A percentile compares a stretch with the other conserved stretches of the same genome.
These are phyloP conservation scores for Hylia prasina DNA, from an alignment of 2,113 vertebrate species.

Conservation along the genomic window DNA sequence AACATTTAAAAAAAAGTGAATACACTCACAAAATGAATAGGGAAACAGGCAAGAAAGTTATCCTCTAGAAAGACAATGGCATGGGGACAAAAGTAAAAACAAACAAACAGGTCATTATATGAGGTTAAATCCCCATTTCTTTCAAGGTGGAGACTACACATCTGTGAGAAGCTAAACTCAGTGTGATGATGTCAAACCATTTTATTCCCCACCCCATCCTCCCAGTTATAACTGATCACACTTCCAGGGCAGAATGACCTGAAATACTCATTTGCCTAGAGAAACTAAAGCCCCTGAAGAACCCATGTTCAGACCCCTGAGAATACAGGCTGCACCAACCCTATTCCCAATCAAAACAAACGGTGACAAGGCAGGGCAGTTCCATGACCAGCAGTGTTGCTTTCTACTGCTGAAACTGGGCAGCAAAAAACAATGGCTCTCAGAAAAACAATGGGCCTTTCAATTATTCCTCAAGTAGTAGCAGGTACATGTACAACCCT, in stretches of 20 bases:
- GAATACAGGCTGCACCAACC: fast-evolving
- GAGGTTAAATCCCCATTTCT: background rate
- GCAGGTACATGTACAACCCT: fast-evolving
- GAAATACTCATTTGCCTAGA: background rate
- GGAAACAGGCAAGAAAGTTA: background rate
- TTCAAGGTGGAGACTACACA: background rate
- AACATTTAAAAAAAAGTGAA: background rate
- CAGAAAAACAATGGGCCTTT: background rate
- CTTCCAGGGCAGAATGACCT: background rate
- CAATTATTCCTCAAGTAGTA: background rate
- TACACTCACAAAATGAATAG: background rate
- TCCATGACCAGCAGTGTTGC: background rate
- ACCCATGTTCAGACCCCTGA: background rate
- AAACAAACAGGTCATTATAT: background rate
- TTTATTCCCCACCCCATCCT: background rate
- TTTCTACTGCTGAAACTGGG: background rate
- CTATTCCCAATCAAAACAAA: background rate
- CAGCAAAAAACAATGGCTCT: background rate
- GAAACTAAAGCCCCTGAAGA: background rate
- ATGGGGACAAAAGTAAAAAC: background rate
- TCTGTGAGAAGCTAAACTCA: background rate
- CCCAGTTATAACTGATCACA: background rate
- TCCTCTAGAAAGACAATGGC: background rate
- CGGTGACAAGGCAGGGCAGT: background rate
- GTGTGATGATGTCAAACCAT: background rate